Percentiles rank a stretch among this genome's conserved stretches.
Conservation (phyloP, 1,140 invertebrate genomes). For the Helicoverpa zea region DNA sequence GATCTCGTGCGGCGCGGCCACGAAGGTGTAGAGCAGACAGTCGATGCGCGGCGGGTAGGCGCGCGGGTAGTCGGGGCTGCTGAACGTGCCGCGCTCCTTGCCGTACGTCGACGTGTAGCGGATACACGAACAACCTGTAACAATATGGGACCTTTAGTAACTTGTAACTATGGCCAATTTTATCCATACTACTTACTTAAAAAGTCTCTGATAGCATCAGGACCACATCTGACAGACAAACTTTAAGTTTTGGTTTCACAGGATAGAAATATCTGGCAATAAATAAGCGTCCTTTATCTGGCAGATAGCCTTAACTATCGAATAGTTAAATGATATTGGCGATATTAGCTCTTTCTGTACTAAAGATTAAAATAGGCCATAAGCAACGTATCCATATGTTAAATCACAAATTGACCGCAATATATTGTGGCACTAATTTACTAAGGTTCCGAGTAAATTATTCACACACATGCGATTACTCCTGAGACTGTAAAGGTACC, state of each 20-base stretch:
- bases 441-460: conserved; percentile 52
- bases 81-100: conserved; percentile 93
- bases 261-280: too few species aligned
- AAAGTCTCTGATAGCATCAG: too few species aligned
- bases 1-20: conserved; percentile 92
- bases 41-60: conserved; percentile 92
- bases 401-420: conserved; percentile 48
- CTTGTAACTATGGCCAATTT: too few species aligned
- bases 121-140: conserved; percentile 94
- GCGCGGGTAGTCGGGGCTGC: conserved; percentile 93
- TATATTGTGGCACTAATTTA: conserved; percentile 53
- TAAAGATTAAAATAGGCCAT: too few species aligned
- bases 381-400: background rate
- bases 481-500: conserved; percentile 40
- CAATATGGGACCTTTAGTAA: background rate
- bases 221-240: too few species aligned
- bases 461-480: conserved; percentile 51
- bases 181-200: too few species aligned
- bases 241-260: too few species aligned
- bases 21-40: conserved; percentile 95
- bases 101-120: conserved; percentile 93
- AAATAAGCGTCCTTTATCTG: too few species aligned
- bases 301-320: too few species aligned
- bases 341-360: too few species aligned
- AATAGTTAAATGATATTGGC: too few species aligned